Evolutionary conservation across 1,140 invertebrate species (phyloP).

Genomic region (Lutraria rhynchaena): DNA sequence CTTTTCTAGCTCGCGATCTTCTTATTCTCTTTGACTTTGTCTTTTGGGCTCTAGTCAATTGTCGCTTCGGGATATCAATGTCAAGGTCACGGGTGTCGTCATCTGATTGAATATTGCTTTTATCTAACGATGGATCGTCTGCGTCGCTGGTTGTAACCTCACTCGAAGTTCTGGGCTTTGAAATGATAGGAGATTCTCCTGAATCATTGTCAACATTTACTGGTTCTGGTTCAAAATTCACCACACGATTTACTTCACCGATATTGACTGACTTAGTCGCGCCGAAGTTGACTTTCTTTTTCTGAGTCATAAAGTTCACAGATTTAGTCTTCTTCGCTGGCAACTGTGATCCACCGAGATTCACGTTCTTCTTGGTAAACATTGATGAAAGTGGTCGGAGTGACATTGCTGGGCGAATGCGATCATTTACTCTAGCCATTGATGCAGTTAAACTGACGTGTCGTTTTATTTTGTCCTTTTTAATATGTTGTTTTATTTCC

Average conservation of each 20-base stretch:
- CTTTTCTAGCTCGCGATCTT: conserved; percentile 31
- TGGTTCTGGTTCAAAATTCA: not conserved
- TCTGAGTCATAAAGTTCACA: conserved; percentile 9
- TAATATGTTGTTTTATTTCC: conserved; percentile 37
- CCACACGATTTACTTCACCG: not conserved
- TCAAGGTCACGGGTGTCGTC: conserved; percentile 28
- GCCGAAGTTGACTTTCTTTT: not conserved
- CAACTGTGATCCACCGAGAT: not conserved
- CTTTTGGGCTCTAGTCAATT: conserved; percentile 27
- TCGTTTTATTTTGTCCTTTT: conserved; percentile 40
- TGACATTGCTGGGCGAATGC: not conserved
- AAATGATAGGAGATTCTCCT: not conserved
- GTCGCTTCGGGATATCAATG: conserved; percentile 16
- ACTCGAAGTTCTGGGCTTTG: not conserved
- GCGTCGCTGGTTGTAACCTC: not conserved
- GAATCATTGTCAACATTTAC: not conserved
- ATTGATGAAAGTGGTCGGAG: not conserved
- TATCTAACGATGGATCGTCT: conserved; percentile 24
- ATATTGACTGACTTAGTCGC: not conserved
- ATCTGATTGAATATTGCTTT: conserved; percentile 30
- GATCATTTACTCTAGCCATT: conserved; percentile 39
- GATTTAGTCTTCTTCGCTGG: conserved; percentile 3
- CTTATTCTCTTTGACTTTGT: conserved; percentile 40
- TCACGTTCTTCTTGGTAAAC: not conserved
- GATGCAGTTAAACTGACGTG: conserved; percentile 50